These are phyloP conservation scores for Alectoris magna DNA, from an alignment of 2,797 vertebrate species.

Conservation along the genomic window DNA sequence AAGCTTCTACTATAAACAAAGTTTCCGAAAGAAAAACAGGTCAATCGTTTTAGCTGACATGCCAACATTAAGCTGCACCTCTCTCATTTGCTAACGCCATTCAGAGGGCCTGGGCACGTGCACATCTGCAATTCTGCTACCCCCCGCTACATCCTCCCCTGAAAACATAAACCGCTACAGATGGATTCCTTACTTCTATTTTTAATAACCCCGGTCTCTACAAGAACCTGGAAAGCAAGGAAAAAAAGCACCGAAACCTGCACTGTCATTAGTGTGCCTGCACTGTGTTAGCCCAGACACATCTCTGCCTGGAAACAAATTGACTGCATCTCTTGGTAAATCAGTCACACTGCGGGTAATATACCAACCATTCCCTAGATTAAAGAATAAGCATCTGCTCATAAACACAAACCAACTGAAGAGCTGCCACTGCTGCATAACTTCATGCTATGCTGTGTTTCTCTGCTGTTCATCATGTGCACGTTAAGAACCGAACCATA, in stretches of 20 bases:
- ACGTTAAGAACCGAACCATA: not conserved
- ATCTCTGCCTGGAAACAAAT: constrained; percentile 33
- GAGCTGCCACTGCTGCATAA: not conserved
- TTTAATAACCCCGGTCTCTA: not conserved
- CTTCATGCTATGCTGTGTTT: not conserved
- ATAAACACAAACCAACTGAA: constrained; percentile 43
- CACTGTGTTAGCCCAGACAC: constrained; percentile 19
- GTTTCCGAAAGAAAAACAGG: not conserved
- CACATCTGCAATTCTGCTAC: not conserved
- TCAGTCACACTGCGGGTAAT: constrained; percentile 21
- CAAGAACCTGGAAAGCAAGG: not conserved
- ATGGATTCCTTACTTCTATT: not conserved
- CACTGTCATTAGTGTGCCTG: constrained; percentile 12
- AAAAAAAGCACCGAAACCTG: not conserved
- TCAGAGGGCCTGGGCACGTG: accelerated
- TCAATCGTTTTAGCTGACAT: not conserved
- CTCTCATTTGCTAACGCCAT: not conserved
- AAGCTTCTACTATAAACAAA: constrained; percentile 35
- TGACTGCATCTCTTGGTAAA: constrained; percentile 44
- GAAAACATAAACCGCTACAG: not conserved
- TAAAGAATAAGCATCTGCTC: constrained; percentile 43
- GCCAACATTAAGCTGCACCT: not conserved
- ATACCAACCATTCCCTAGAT: not conserved
- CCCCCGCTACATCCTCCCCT: not conserved
- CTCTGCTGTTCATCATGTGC: not conserved